Evolutionary conservation across 2,888 invertebrate genomes (phyloP), one percentile per base, ranked within the genome.

Genomic region (Archips xylosteana): DNA sequence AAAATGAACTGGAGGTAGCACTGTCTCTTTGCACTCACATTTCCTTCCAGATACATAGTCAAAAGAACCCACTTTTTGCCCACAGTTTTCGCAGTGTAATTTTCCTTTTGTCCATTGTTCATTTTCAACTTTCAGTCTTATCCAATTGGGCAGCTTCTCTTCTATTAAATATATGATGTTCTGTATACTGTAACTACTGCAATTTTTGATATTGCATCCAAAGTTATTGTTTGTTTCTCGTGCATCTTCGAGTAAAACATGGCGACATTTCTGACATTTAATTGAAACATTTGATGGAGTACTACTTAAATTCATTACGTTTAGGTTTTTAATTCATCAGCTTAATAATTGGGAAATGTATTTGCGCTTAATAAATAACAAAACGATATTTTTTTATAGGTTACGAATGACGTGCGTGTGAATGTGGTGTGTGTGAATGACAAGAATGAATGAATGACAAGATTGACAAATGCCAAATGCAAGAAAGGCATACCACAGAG

Each of bases 51-150:
- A 95, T 39, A 96, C 88, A 87, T 95, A 96, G 87, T 96, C 96
- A 85, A 96, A 96, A 5, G 95, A 95, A 9, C 96, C 97, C 45
- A 96, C 90, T 87, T 96, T 94, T 51, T 92, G 91, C 60, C 94
- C 89, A 86, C 97, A 97, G 75, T 94, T 89, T 73, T 90, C 93
- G 87, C 97, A 97, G 75, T 95, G 92, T 45, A 96, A 83, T 89
- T 96, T 96, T n/a, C 96, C 96, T 85, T 95, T 96, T 0, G 95
- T 95, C 96, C 96, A 96, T 66, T 95, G 88, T 76, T 95, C 95
- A 72, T 90, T 87, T 82, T 95, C 95, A 57, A 96, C 85, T 82
- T 88, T 91, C 42, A 78, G 71, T 75, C 84, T 90, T 71, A 96
- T 94, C 96, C 96, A 96, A 15, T 83, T 77, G 0, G 96, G 96